phyloP scores from a whole-genome alignment of 2,797 vertebrate species.

The Takifugu rubripes region DNA sequence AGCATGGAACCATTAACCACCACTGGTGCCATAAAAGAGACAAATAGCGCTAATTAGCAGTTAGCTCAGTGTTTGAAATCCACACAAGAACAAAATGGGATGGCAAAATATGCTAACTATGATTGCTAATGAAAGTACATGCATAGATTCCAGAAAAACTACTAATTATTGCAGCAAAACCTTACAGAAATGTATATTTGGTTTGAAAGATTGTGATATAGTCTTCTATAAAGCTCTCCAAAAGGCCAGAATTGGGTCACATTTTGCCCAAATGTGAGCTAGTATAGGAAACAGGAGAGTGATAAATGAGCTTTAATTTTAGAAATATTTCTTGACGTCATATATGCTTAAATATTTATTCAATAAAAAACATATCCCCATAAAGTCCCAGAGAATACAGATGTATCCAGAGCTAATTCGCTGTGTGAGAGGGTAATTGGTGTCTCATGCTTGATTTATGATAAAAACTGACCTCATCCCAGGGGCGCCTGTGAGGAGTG shows the following conservation, averaged over 20 bases:
- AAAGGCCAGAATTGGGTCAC: neutral
- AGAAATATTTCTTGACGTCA: neutral
- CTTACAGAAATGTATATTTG: too few relatives aligned
- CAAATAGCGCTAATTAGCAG: too few relatives aligned
- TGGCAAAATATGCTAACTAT: neutral
- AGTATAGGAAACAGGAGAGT: neutral
- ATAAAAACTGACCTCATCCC: conserved; percentile 54
- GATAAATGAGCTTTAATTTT: neutral
- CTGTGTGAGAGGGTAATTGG: conserved; percentile 25
- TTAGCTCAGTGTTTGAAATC: too few relatives aligned
- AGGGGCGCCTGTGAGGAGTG: too few relatives aligned
- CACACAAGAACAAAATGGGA: too few relatives aligned
- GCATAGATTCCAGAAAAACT: too few relatives aligned
- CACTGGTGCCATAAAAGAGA: too few relatives aligned
- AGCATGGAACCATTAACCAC: too few relatives aligned
- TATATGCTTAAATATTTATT: neutral
- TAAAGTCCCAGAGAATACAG: neutral
- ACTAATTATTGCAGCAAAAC: too few relatives aligned
- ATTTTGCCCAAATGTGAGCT: neutral
- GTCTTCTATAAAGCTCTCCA: too few relatives aligned
- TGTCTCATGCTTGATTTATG: conserved; percentile 41
- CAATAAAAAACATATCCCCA: neutral
- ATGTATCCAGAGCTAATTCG: conserved; percentile 6
- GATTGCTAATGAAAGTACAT: neutral
- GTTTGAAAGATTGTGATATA: too few relatives aligned